Conservation (phyloP, 2,797 vertebrate genomes). For the Hemitrygon akajei region DNA sequence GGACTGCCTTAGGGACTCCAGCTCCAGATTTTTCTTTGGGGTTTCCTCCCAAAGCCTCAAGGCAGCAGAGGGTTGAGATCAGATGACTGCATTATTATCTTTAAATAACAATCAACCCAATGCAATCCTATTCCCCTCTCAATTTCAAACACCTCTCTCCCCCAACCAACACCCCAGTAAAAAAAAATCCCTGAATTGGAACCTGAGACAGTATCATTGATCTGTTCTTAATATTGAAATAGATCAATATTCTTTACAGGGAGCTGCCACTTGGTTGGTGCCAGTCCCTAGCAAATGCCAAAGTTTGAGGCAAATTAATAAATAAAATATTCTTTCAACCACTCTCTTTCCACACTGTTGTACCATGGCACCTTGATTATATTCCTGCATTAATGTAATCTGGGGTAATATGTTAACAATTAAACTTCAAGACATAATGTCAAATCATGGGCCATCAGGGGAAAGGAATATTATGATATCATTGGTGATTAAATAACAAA, state of each 20-base stretch:
- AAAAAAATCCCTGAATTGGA: not conserved
- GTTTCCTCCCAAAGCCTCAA: no score
- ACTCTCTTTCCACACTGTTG: not conserved
- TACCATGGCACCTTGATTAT: not conserved
- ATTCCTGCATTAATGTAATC: not conserved
- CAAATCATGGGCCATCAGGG: not conserved
- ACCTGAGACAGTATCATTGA: not conserved
- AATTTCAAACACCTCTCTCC: not conserved
- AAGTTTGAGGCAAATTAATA: not conserved
- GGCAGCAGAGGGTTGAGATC: no score
- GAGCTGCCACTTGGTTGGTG: not conserved
- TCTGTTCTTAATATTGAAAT: not conserved
- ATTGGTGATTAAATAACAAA: not conserved
- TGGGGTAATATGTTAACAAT: not conserved
- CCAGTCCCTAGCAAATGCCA: not conserved
- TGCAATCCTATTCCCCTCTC: not conserved
- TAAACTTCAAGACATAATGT: not conserved
- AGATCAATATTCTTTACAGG: not conserved
- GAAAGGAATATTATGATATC: not conserved
- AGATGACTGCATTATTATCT: not conserved
- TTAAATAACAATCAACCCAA: not conserved
- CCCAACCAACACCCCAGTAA: not conserved
- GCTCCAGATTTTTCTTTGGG: no score
- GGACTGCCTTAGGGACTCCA: no score
- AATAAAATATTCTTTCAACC: not conserved